phyloP scores from a whole-genome alignment of 2,797 vertebrate species.

The Ctenochaetus hawaiiensis region DNA sequence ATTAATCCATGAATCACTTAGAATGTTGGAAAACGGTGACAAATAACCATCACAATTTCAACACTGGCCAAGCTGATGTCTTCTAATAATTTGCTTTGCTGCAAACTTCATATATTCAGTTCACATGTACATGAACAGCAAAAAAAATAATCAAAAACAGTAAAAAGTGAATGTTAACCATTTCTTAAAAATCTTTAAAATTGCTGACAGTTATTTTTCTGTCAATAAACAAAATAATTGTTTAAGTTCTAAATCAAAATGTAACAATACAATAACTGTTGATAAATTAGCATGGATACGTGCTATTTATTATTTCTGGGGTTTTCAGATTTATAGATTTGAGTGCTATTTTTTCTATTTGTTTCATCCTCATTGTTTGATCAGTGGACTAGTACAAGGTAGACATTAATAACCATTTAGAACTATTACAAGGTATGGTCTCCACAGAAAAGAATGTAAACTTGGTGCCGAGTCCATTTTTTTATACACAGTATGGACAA shows the following conservation, averaged over 20 bases:
- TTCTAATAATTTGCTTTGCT: no score
- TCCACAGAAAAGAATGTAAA: constrained; percentile 17
- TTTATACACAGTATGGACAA: not conserved
- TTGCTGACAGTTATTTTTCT: no score
- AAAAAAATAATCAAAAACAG: no score
- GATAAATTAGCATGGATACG: not conserved
- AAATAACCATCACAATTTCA: no score
- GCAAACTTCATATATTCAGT: no score
- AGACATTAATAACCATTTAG: not conserved
- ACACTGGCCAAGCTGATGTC: no score
- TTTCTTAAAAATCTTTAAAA: no score
- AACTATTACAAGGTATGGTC: constrained; percentile 1
- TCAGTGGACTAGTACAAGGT: not conserved
- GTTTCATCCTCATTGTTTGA: not conserved
- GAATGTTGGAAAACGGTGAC: no score
- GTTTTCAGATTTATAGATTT: not conserved
- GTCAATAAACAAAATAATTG: no score
- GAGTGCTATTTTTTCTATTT: not conserved
- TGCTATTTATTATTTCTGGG: not conserved
- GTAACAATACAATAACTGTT: not conserved
- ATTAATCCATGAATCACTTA: no score
- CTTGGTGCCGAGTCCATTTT: not conserved
- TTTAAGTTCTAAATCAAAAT: not conserved
- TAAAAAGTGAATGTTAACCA: no score
- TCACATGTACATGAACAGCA: no score